These are phyloP conservation scores for Oryzias javanicus DNA, from an alignment of 2,113 vertebrate genomes.

Conservation along the genomic window DNA sequence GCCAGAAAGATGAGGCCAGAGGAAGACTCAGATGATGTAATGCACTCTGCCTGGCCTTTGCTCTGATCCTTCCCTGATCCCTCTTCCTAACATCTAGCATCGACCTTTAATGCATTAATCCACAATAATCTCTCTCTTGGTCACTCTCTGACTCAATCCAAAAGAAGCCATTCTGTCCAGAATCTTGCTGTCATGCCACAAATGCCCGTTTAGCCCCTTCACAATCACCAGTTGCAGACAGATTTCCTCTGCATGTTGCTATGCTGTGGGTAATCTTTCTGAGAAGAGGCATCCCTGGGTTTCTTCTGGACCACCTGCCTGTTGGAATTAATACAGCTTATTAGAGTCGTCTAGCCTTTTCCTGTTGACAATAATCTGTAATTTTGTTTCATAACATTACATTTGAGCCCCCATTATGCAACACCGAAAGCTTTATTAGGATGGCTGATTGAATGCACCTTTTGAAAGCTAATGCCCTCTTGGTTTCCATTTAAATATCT, in stretches of 20 bases:
- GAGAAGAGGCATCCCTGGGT: constrained; percentile 5
- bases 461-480: background rate
- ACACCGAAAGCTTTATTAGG: constrained; percentile 4
- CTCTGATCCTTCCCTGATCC: constrained; percentile 64
- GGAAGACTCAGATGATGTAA: constrained; percentile 58
- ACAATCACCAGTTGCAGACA: constrained; percentile 11
- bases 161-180: constrained; percentile 25
- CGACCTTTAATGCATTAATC: constrained; percentile 68
- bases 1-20: constrained; percentile 3
- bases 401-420: constrained; percentile 22
- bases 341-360: constrained; percentile 28
- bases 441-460: background rate
- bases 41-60: constrained; percentile 17
- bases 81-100: constrained; percentile 54
- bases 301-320: constrained; percentile 19
- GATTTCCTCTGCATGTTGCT: constrained; percentile 14
- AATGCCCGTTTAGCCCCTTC: constrained; percentile 28
- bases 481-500: too few relatives aligned
- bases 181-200: constrained; percentile 23
- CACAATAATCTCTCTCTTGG: constrained; percentile 64
- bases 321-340: constrained; percentile 16
- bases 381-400: constrained; percentile 35
- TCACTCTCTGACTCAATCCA: constrained; percentile 22
- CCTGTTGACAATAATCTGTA: constrained; percentile 25
- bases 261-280: constrained; percentile 64